Base-by-base conservation (phyloP, 2,797 vertebrate genomes). In the Cirrhinus molitorella region DNA sequence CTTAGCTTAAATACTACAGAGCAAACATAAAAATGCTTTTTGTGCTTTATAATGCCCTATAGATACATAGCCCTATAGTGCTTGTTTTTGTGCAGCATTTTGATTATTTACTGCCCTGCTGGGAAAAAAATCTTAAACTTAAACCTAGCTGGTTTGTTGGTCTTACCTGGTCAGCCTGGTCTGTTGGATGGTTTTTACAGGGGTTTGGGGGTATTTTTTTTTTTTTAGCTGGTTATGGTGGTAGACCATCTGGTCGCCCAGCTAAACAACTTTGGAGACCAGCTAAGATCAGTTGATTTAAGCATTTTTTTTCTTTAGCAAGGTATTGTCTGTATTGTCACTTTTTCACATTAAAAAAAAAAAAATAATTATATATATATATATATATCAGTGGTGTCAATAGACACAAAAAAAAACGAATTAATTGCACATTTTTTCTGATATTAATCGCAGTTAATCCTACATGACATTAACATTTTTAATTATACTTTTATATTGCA, bases 211-310 rank as follows among this genome's bases (percentile, higher is more conserved):
- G 47, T 34, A 72, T 74, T 57, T 75, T 74, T 74, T 34, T 51
- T 74, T 57, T 75, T 74, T 74, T 13, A 37, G 31, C 51, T 23
- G 51, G 72, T 57, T 74, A 74, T 37, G 51, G 72, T 74, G 72
- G 72, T 74, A 74, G 72, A 74, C 51, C 72, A 57, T 40, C 31
- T 74, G 21, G 21, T 49, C n/a, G n/a, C 6, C 21, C 21, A 16
- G 51, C 31, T 34, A 34, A n/a, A n/a, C 31, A 74, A 37, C 19
- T 37, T 51, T 3, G 21, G 40, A 23, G 40, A 72, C 45, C 16
- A 19, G 45, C 4, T 72, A 43, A 55, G 49, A 55, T 47, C 49
- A 74, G 21, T n/a, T 34, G 17, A 17, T 73, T 72, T 21, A 70
- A 70, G 8, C 7, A 10, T 49, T 4, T 45, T 45, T 11, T 1